These are phyloP conservation scores for Lepus americanus DNA, from an alignment of 2,113 vertebrate species.

Conservation along the genomic window DNA sequence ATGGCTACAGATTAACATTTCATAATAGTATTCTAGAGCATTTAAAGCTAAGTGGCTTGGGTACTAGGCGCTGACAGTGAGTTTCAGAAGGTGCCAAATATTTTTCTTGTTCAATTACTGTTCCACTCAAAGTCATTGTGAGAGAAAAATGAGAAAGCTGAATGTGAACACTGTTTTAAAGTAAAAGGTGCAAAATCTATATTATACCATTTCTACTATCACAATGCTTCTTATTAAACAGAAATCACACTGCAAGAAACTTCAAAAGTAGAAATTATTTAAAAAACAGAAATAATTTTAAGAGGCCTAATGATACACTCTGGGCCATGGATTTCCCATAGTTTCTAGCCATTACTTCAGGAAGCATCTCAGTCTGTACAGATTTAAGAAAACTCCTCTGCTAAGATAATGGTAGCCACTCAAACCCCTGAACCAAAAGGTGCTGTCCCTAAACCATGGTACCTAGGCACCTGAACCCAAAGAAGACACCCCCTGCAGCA, in stretches of 20 bases:
- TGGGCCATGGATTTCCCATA: background rate
- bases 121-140: background rate
- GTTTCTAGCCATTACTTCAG: background rate
- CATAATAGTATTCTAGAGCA: background rate
- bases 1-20: slow-evolving; percentile 45
- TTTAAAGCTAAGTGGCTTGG: background rate
- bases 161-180: slow-evolving; percentile 4
- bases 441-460: background rate
- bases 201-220: background rate
- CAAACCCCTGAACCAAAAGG: background rate
- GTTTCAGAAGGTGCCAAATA: slow-evolving; percentile 19
- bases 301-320: background rate
- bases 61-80: background rate
- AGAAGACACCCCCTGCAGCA: background rate
- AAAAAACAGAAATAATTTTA: background rate
- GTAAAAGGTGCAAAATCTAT: background rate
- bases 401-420: background rate
- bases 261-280: background rate
- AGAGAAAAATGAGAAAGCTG: background rate
- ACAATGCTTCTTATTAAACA: background rate
- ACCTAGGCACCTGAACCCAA: background rate
- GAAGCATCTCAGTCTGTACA: background rate
- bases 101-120: background rate
- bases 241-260: background rate
- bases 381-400: background rate